Percentiles rank a stretch among this genome's conserved stretches.
Conservation (phyloP, 2,797 vertebrate species). For the Lates japonicus region DNA sequence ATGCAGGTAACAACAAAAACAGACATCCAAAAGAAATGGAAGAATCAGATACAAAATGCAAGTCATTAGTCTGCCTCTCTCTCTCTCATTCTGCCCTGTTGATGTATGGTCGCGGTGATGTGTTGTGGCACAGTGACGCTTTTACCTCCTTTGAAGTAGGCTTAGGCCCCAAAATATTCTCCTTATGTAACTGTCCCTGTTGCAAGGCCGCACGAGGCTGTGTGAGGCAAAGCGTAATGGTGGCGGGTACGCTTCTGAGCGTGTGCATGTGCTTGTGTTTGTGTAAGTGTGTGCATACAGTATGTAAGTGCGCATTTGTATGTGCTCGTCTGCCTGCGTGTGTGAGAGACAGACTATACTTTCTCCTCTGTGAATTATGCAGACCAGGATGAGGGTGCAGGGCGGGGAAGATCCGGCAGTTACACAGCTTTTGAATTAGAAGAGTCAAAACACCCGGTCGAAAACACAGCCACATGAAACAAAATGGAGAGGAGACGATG, state of each 20-base stretch:
- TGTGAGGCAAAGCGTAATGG: conserved; percentile 70
- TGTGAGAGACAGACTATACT: conserved; percentile 46
- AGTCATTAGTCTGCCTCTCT: conserved; percentile 44
- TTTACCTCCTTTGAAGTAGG: conserved; percentile 79
- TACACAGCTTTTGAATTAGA: conserved; percentile 79
- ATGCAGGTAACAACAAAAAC: conserved; percentile 31
- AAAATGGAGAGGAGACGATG: conserved; percentile 35
- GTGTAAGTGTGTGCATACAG: conserved; percentile 37
- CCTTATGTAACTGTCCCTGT: conserved; percentile 86
- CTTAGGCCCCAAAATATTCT: conserved; percentile 81
- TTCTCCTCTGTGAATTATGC: conserved; percentile 76
- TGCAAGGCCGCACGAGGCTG: conserved; percentile 63
- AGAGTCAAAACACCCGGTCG: conserved; percentile 50
- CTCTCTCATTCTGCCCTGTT: conserved; percentile 45
- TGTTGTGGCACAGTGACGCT: conserved; percentile 69
- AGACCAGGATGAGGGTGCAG: conserved; percentile 56
- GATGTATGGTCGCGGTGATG: conserved; percentile 64
- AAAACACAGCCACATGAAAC: conserved; percentile 44
- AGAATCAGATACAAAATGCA: conserved; percentile 38
- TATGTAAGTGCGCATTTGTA: conserved; percentile 50
- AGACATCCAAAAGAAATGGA: conserved; percentile 28
- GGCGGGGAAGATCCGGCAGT: conserved; percentile 48
- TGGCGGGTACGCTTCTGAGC: conserved; percentile 43
- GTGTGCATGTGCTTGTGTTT: conserved; percentile 9
- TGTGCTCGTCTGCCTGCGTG: conserved; percentile 40